A percentile compares a stretch with the other conserved stretches of the same genome.
Conservation (phyloP, 2,113 vertebrate genomes). For the Corynorhinus townsendii region DNA sequence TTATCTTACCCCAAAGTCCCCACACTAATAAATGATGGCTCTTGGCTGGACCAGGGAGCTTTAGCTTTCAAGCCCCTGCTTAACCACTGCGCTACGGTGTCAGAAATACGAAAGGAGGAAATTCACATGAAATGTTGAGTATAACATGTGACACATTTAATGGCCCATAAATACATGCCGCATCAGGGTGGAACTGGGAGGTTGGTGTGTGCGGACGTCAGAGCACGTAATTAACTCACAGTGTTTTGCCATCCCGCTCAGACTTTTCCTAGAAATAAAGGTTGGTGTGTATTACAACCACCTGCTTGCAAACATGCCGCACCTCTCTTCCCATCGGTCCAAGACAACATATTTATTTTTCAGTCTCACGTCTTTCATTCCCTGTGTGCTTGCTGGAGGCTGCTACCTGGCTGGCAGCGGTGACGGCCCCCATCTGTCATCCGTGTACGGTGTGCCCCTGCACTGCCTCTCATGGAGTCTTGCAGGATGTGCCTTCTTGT, state of each 20-base stretch:
- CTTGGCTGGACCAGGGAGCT: not conserved
- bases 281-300: not conserved
- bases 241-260: not conserved
- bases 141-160: not conserved
- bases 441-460: not conserved
- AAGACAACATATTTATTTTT: slow-evolving; percentile 36
- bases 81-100: not conserved
- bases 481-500: not conserved
- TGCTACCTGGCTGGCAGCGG: not conserved
- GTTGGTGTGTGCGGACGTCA: no score
- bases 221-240: no score
- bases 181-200: not conserved
- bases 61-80: not conserved
- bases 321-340: not conserved
- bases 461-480: not conserved
- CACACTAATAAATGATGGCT: not conserved
- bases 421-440: not conserved
- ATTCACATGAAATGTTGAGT: not conserved
- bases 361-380: slow-evolving; percentile 12
- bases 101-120: not conserved
- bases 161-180: not conserved
- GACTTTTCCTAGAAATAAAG: not conserved
- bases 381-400: slow-evolving; percentile 24
- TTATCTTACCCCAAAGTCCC: not conserved
- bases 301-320: not conserved